Base-by-base conservation (phyloP, 2,797 vertebrate genomes). In the Ceyx erithaca region DNA sequence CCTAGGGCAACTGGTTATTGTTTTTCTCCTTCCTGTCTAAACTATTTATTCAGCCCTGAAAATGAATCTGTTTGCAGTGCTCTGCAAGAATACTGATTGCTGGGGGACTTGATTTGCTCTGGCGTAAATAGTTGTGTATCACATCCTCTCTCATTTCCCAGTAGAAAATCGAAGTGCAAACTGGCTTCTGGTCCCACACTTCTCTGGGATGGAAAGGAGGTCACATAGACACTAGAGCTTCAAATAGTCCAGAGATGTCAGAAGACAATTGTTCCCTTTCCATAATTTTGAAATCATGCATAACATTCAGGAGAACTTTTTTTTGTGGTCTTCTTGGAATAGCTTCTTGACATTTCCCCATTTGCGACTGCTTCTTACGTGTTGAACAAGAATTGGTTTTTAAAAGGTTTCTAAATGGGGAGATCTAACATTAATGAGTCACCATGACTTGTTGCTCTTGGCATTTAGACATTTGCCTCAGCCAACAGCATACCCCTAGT, bases 391-490 rank as follows among this genome's bases (percentile, higher is more conserved):
- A 68, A 71, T 4, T 68, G 31, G 10, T 85, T 94, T 71, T 77
- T 62, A 7, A 89, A 88, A 86, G n/a, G 33, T 80, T 92, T 90
- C 84, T 90, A 64, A 91, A 81, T 43, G 37, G 45, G 16, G 37
- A 89, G 52, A 68, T 61, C 28, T 2, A 70, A 61, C 25, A 55
- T 62, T 62, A 49, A 45, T 85, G 94, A 90, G 66, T 94, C 80
- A 88, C 90, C 75, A 40, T 48, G 59, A 62, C 30, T 49, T 61
- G n/a, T 48, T 66, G 43, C 61, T 91, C 64, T 84, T 13, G 15
- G 82, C 33, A 61, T 86, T 92, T 21, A 86, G 48, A 35, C 2
- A 1, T 64, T 85, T 88, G 70, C 70, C n/a, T 93, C 57, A 63
- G 49, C 49, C 28, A 51, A 51, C 57, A 84, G 59, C n/a, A 37